Percentiles rank a stretch among this genome's conserved stretches.
phyloP scores from a whole-genome alignment of 1,140 invertebrate genomes.

The Onthophagus taurus region DNA sequence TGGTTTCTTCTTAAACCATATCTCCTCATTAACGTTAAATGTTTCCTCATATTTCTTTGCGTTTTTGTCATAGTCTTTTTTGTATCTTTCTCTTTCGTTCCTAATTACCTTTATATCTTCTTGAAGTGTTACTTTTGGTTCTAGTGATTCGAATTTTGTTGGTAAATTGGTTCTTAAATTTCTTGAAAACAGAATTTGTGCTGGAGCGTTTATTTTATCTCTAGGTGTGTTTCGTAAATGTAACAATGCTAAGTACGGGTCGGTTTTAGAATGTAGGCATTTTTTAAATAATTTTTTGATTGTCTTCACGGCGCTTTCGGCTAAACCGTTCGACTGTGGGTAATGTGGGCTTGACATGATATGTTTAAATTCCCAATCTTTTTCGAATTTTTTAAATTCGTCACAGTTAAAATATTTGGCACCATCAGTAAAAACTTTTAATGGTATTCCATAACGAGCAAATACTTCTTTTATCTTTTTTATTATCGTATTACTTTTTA shows the following conservation, averaged over 20 bases:
- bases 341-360: slow-evolving; percentile 35
- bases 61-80: too few relatives aligned
- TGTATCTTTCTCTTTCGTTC: too few relatives aligned
- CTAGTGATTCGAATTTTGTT: too few relatives aligned
- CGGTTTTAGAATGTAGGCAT: slow-evolving; percentile 1
- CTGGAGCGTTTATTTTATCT: too few relatives aligned
- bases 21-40: too few relatives aligned
- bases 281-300: slow-evolving; percentile 31
- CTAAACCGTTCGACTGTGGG: slow-evolving; percentile 32
- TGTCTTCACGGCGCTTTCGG: slow-evolving; percentile 29
- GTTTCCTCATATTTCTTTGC: too few relatives aligned
- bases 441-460: slow-evolving; percentile 28
- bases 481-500: slow-evolving; percentile 21
- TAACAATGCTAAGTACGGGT: neutral
- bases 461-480: slow-evolving; percentile 23
- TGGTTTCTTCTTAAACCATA: too few relatives aligned
- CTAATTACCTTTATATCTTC: too few relatives aligned
- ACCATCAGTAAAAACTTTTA: slow-evolving; percentile 32
- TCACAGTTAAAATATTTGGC: slow-evolving; percentile 21
- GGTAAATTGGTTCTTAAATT: too few relatives aligned
- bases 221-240: too few relatives aligned
- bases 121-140: too few relatives aligned
- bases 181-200: too few relatives aligned
- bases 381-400: slow-evolving; percentile 33
- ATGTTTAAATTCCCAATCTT: slow-evolving; percentile 33